Base-by-base conservation (phyloP, 2,797 vertebrate species). In the Chaenodraco wilsoni region DNA sequence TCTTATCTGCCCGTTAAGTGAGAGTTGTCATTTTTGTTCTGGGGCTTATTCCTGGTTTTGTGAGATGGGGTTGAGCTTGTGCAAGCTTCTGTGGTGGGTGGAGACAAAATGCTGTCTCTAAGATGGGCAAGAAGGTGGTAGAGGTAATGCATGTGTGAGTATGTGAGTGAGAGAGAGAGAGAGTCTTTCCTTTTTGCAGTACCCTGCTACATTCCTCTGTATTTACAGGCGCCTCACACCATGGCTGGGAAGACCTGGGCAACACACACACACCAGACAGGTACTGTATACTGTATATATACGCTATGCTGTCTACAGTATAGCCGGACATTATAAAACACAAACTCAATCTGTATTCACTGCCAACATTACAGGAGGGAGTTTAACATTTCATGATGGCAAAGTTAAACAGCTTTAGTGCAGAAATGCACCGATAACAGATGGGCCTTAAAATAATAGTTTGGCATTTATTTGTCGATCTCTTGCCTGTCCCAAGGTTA, bases 191-290 rank as follows among this genome's bases (percentile, higher is more conserved):
- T 59, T 71, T 78, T 92, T 81, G 79, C 93, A 93, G 72, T 51
- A 78, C 27, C 68, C 69, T 74, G 85, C 54, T 77, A 94, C 87
- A 95, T 94, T 94, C 90, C 88, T 90, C 60, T 49, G 51, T 27
- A 71, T 52, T 77, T 81, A 45, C 68, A 85, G 87, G 68, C 72
- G 41, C 87, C 81, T 84, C 68, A 62, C 52, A 41, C 11, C 23
- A 54, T 5, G 50, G 12, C 49, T 74, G 61, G 70, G 51, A 84
- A 61, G 37, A 58, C 15, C 19, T 66, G 54, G 59, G 17, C 54
- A 52, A 63, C 45, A 66, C 40, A 57, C 52, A 57, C 49, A 54
- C 43, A 21, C 31, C 14, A 50, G 40, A 67, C 45, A 72, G 49
- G 21, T 41, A 19, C 31, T 33, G 33, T 33, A 33, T 33, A 33